phyloP scores from a whole-genome alignment of 92 coral and sea anemone species.

The Plumapathes pennacea region DNA sequence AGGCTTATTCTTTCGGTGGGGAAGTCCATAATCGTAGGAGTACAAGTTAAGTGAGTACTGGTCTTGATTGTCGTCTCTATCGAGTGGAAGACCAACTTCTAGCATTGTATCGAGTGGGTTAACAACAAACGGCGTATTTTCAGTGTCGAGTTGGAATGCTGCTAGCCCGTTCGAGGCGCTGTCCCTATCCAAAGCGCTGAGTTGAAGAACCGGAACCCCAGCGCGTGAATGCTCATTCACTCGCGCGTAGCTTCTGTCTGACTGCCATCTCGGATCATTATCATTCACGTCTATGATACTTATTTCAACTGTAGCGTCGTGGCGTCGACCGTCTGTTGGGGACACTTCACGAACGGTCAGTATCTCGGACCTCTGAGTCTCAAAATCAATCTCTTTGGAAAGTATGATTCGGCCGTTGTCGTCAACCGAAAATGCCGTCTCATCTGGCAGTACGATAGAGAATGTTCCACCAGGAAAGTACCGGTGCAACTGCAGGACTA shows the following conservation, averaged over 20 bases:
- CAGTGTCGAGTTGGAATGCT: constrained; percentile 49
- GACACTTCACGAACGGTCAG: constrained; percentile 51
- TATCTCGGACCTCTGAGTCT: constrained; percentile 37
- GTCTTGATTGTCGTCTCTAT: constrained; percentile 19
- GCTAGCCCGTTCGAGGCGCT: constrained; percentile 50
- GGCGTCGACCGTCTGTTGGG: constrained; percentile 18
- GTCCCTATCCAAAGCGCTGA: constrained; percentile 57
- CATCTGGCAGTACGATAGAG: constrained; percentile 53
- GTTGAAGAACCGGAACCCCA: constrained; percentile 44
- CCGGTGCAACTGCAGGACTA: constrained; percentile 49
- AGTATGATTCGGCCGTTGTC: constrained; percentile 42
- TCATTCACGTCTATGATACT: constrained; percentile 67
- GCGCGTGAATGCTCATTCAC: constrained; percentile 56
- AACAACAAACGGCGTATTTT: constrained; percentile 43
- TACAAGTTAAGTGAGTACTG: constrained; percentile 41
- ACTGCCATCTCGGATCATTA: constrained; percentile 50
- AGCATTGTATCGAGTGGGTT: constrained; percentile 55
- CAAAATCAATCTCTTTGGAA: constrained; percentile 56
- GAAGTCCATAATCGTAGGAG: constrained; percentile 80
- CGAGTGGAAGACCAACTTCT: constrained; percentile 49
- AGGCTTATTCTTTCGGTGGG: constrained; percentile 59
- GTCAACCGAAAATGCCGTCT: constrained; percentile 59
- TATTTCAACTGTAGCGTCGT: constrained; percentile 50
- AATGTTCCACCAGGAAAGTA: constrained; percentile 57
- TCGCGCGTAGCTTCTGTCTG: constrained; percentile 18